These are phyloP conservation scores for Oreotragus oreotragus DNA, from an alignment of 2,113 vertebrate species.

Conservation along the genomic window DNA sequence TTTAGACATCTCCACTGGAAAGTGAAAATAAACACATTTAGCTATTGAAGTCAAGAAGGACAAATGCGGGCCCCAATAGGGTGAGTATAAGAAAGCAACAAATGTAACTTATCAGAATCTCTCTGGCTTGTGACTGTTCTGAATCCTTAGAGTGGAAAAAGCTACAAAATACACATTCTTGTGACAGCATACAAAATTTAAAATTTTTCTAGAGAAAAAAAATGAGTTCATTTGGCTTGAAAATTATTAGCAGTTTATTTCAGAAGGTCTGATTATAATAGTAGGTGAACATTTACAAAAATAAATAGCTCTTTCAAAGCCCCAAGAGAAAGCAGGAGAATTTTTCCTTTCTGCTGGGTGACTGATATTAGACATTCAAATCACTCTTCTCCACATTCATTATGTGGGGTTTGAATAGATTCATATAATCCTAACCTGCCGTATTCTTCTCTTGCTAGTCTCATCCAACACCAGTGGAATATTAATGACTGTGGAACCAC, in stretches of 20 bases:
- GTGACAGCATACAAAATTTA: background rate
- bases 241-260: constrained; percentile 47
- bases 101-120: background rate
- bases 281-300: background rate
- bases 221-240: background rate
- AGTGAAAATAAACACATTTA: background rate
- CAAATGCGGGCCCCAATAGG: rapidly evolving
- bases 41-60: background rate
- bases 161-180: background rate
- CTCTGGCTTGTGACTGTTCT: background rate
- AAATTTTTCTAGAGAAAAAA: background rate
- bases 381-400: constrained; percentile 17
- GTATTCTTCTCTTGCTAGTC: constrained; percentile 38
- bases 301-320: constrained; percentile 54
- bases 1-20: background rate
- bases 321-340: background rate
- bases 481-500: background rate
- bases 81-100: background rate
- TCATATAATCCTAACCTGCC: constrained; percentile 33
- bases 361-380: constrained; percentile 52
- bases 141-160: background rate
- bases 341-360: background rate
- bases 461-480: constrained; percentile 25
- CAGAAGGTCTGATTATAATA: constrained; percentile 22
- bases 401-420: constrained; percentile 47